Conservation (phyloP, 2,113 vertebrate genomes). For the Oryzias celebensis region DNA sequence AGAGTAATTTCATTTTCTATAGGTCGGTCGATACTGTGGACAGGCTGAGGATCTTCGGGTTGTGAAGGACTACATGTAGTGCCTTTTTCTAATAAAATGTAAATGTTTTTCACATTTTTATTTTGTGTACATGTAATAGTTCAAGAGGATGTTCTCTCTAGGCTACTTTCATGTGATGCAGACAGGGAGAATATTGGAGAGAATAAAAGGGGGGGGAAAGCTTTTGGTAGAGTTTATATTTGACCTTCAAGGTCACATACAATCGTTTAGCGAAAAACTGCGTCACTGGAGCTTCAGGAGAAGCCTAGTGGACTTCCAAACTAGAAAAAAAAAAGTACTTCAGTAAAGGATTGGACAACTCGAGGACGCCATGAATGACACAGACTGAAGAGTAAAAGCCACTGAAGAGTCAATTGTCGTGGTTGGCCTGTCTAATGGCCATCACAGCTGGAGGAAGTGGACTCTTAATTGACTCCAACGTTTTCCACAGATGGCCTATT, state of each 20-base stretch:
- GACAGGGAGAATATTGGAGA: conserved; percentile 16
- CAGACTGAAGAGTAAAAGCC: conserved; percentile 63
- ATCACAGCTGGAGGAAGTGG: conserved; percentile 60
- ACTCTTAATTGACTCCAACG: conserved; percentile 74
- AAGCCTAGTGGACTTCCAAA: conserved; percentile 48
- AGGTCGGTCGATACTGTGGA: neutral
- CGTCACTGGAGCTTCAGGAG: conserved; percentile 52
- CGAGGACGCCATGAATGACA: conserved; percentile 43
- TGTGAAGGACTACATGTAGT: conserved; percentile 3
- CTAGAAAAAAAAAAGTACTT: conserved; percentile 45
- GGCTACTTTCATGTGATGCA: conserved; percentile 33
- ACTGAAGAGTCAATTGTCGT: conserved; percentile 74
- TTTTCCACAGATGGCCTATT: conserved; percentile 76
- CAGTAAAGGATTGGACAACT: conserved; percentile 35
- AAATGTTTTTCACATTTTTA: conserved; percentile 22
- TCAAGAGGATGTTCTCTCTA: conserved; percentile 36
- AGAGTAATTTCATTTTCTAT: no score
- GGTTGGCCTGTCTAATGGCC: conserved; percentile 68
- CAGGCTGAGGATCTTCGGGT: neutral
- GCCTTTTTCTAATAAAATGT: conserved; percentile 23
- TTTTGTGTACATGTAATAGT: conserved; percentile 26
- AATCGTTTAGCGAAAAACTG: conserved; percentile 53
- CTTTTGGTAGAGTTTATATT: conserved; percentile 47
- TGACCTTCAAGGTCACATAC: conserved; percentile 68
- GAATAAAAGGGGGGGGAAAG: conserved; percentile 20